Percentiles rank a stretch among this genome's conserved stretches.
Conservation (phyloP, 2,888 invertebrate species). For the Notodonta ziczac region DNA sequence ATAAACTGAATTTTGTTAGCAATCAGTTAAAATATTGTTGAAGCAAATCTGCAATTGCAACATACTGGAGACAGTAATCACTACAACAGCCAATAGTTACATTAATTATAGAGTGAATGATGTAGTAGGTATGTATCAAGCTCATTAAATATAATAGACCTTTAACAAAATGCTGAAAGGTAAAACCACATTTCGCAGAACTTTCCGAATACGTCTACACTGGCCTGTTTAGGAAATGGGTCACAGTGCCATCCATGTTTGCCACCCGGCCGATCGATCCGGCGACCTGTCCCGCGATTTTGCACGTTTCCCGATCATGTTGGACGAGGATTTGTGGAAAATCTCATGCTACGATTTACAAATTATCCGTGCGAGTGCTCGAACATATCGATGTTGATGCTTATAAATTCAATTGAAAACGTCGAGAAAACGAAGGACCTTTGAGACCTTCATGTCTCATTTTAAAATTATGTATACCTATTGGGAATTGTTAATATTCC, state of each 20-base stretch:
- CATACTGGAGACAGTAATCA: no score
- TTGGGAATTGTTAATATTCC: no score
- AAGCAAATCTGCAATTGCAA: no score
- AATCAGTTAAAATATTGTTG: no score
- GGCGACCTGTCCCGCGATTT: slow-evolving; percentile 47
- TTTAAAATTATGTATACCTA: no score
- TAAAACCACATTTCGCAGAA: slow-evolving; percentile 5
- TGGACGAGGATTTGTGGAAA: slow-evolving; percentile 32
- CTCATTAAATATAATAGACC: no score
- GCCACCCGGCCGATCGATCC: slow-evolving; percentile 50
- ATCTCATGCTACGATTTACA: slow-evolving; percentile 36
- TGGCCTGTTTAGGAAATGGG: slow-evolving; percentile 68
- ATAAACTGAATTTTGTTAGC: no score
- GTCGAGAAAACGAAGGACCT: slow-evolving; percentile 16
- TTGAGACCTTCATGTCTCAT: no score
- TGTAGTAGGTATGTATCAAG: no score
- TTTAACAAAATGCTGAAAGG: not conserved
- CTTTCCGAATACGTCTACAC: slow-evolving; percentile 21
- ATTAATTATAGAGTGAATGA: no score
- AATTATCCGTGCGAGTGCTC: slow-evolving; percentile 36
- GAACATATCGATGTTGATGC: slow-evolving; percentile 34
- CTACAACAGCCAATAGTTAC: no score
- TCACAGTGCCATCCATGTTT: slow-evolving; percentile 65
- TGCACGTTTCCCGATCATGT: slow-evolving; percentile 22
- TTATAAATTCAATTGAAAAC: slow-evolving; percentile 34